Evolutionary conservation across 2,113 vertebrate genomes (phyloP).

Genomic region (Tapirus terrestris): DNA sequence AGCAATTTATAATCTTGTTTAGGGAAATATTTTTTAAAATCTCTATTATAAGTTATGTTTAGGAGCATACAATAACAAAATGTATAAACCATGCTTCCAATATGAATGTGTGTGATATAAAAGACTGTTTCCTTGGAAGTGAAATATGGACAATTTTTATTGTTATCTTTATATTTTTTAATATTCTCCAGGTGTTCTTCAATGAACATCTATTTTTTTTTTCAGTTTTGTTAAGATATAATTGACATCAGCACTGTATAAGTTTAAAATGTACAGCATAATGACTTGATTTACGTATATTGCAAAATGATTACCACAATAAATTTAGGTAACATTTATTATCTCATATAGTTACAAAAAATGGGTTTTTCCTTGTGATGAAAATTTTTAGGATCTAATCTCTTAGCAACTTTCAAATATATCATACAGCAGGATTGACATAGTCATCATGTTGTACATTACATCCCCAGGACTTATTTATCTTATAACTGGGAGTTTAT

Average conservation of each 20-base stretch:
- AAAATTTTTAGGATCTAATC: not conserved
- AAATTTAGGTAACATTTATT: not conserved
- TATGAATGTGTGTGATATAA: not conserved
- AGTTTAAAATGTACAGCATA: not conserved
- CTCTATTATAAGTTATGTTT: not conserved
- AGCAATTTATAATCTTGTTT: not conserved
- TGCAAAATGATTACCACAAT: not conserved
- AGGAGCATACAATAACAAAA: not conserved
- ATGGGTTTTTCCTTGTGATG: not conserved
- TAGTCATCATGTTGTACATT: not conserved
- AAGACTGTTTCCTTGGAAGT: not conserved
- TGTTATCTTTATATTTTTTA: slow-evolving; percentile 17
- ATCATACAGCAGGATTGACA: not conserved
- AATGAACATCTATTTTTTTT: not conserved
- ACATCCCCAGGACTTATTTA: not conserved
- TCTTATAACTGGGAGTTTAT: not conserved
- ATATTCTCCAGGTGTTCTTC: not conserved
- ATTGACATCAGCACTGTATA: not conserved
- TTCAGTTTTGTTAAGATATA: not conserved
- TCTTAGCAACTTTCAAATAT: not conserved
- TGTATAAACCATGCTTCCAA: not conserved
- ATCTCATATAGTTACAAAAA: not conserved
- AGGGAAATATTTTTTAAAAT: not conserved
- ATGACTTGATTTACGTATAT: not conserved
- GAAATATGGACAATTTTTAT: not conserved